These are phyloP conservation scores for Zeuzera pyrina DNA, from an alignment of 2,888 invertebrate species.

Conservation along the genomic window DNA sequence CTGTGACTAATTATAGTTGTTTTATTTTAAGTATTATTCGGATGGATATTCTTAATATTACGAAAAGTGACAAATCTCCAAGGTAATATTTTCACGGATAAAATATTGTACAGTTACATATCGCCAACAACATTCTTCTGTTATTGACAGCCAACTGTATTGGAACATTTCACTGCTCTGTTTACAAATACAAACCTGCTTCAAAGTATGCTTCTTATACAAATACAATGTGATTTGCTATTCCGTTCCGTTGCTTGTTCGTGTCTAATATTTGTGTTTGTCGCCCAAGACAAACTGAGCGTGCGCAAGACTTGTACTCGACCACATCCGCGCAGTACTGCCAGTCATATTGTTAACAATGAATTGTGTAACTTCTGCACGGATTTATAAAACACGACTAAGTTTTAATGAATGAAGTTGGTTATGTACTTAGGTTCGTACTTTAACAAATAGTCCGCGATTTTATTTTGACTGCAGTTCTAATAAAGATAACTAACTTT, in stretches of 20 bases:
- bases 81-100: too few relatives aligned
- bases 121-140: conserved; percentile 46
- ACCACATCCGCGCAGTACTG: conserved; percentile 24
- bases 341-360: conserved; percentile 14
- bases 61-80: too few relatives aligned
- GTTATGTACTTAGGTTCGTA: too few relatives aligned
- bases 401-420: too few relatives aligned
- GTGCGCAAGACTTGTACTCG: conserved; percentile 32
- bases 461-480: too few relatives aligned
- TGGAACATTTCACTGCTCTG: conserved; percentile 48
- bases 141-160: conserved; percentile 57
- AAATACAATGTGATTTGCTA: conserved; percentile 64
- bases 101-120: too few relatives aligned
- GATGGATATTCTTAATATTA: not conserved
- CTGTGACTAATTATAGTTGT: too few relatives aligned
- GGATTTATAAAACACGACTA: too few relatives aligned
- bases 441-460: too few relatives aligned
- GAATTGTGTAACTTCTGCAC: too few relatives aligned
- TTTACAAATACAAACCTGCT: conserved; percentile 51
- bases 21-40: too few relatives aligned
- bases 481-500: too few relatives aligned
- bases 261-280: conserved; percentile 63
- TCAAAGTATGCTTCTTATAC: conserved; percentile 52
- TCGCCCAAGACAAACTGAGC: conserved; percentile 53
- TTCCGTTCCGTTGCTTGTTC: conserved; percentile 57